These are phyloP conservation scores for Apogon talboti DNA, from an alignment of 2,797 vertebrate species.

Conservation along the genomic window DNA sequence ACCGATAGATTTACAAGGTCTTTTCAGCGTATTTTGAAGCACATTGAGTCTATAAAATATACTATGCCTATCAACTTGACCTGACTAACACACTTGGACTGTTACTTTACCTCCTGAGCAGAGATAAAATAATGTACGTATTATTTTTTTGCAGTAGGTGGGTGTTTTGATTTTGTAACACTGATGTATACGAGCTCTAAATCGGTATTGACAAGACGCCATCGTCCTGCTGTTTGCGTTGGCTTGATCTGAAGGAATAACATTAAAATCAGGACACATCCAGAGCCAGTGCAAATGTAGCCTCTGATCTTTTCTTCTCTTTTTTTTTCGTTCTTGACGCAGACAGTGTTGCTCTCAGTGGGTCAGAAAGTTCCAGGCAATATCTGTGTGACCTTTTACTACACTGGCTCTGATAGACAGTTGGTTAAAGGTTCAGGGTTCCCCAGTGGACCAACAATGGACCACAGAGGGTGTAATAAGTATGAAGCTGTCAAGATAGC, in stretches of 20 bases:
- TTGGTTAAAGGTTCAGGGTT: conserved; percentile 22
- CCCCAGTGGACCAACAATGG: neutral
- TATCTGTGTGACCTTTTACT: conserved; percentile 55
- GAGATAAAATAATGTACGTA: too few relatives aligned
- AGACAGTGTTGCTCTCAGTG: conserved; percentile 2
- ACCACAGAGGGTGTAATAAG: neutral
- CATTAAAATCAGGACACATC: conserved; percentile 12
- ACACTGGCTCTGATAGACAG: conserved; percentile 23
- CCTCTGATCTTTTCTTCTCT: conserved; percentile 11
- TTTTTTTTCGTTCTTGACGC: conserved; percentile 16
- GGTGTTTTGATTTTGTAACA: neutral
- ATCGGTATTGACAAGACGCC: conserved; percentile 23
- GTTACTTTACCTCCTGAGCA: too few relatives aligned
- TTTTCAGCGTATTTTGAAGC: too few relatives aligned
- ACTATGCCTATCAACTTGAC: too few relatives aligned
- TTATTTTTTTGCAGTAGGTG: conserved; percentile 4
- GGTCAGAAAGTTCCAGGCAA: conserved; percentile 28
- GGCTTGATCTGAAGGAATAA: conserved; percentile 25
- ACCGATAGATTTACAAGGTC: too few relatives aligned
- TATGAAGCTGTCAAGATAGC: neutral
- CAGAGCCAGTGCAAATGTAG: neutral
- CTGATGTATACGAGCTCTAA: conserved; percentile 13
- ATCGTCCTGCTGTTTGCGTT: conserved; percentile 28
- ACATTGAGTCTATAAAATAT: too few relatives aligned
- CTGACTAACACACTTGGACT: too few relatives aligned